Evolutionary conservation across 2,113 vertebrate genomes (phyloP).

Genomic region (Chloebia gouldiae): DNA sequence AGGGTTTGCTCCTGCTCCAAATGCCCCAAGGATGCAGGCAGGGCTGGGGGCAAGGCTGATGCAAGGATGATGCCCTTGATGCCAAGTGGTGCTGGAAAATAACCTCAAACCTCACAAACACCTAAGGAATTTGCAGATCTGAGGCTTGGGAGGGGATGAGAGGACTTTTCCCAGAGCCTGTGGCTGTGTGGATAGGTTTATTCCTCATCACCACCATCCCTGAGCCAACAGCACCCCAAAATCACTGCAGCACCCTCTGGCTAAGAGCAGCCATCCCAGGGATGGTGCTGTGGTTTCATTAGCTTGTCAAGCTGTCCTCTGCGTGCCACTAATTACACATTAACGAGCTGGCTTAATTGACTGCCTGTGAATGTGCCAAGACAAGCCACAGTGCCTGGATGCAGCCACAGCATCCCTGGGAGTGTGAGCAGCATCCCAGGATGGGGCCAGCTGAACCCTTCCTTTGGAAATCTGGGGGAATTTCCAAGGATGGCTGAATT

Average conservation of each 20-base stretch:
- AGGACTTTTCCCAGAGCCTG: fast-evolving
- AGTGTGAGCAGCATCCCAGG: background rate
- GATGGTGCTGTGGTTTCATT: background rate
- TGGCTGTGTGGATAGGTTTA: background rate
- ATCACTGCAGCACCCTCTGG: background rate
- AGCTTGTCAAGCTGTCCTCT: background rate
- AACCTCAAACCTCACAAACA: background rate
- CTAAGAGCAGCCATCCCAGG: background rate
- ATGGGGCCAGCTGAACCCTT: no score
- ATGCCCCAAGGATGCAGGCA: background rate
- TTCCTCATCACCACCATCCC: background rate
- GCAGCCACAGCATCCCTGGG: background rate
- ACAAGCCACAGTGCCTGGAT: background rate
- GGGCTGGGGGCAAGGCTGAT: background rate
- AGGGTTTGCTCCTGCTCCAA: background rate
- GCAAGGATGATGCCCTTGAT: background rate
- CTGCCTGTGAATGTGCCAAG: background rate
- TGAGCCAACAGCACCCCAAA: background rate
- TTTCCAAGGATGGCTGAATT: background rate
- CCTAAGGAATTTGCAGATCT: background rate
- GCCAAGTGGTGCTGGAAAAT: background rate
- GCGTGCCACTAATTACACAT: background rate
- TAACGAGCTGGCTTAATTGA: background rate
- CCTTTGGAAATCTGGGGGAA: background rate
- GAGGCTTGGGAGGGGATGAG: background rate